Conservation (phyloP, 2,113 vertebrate species). For the Alosa alosa region DNA sequence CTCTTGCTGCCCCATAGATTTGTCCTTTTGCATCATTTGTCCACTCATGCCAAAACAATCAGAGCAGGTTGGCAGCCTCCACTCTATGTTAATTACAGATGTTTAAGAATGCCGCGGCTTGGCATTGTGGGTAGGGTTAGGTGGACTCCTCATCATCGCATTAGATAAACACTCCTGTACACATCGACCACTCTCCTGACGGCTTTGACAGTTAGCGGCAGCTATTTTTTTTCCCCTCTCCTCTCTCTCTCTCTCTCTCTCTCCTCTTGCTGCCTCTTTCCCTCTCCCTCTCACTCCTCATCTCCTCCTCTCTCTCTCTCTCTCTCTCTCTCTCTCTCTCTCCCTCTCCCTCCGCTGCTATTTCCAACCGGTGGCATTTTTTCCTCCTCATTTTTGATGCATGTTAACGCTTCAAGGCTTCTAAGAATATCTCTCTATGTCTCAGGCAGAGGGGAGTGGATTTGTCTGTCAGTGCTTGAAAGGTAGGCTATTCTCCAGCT, state of each 20-base stretch:
- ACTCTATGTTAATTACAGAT: constrained; percentile 98
- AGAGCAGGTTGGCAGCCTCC: constrained; percentile 84
- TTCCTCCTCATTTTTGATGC: constrained; percentile 73
- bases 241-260: constrained; percentile 35
- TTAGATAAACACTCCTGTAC: constrained; percentile 95
- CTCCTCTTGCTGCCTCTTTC: constrained; percentile 60
- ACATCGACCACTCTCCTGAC: constrained; percentile 82
- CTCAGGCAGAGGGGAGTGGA: constrained; percentile 85
- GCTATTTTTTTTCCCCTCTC: constrained; percentile 84
- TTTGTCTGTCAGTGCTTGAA: constrained; percentile 85
- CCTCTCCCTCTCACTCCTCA: too few species aligned
- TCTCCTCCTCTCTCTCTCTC: constrained; percentile 60
- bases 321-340: constrained; percentile 68
- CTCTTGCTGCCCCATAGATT: constrained; percentile 54
- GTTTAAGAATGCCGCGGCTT: constrained; percentile 90
- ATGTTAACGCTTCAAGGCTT: constrained; percentile 72
- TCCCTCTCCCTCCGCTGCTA: constrained; percentile 81
- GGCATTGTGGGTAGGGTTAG: constrained; percentile 95
- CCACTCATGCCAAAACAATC: constrained; percentile 99
- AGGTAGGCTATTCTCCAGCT: constrained; percentile 90
- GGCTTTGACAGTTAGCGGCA: constrained; percentile 94
- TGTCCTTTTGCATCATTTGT: constrained; percentile 89
- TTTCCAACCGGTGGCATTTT: constrained; percentile 80
- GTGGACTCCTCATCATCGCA: constrained; percentile 68
- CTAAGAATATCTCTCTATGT: constrained; percentile 92